Evolutionary conservation across 2,797 vertebrate genomes (phyloP), one percentile per base, ranked within the genome.

Genomic region (Kryptopterus vitreolus): DNA sequence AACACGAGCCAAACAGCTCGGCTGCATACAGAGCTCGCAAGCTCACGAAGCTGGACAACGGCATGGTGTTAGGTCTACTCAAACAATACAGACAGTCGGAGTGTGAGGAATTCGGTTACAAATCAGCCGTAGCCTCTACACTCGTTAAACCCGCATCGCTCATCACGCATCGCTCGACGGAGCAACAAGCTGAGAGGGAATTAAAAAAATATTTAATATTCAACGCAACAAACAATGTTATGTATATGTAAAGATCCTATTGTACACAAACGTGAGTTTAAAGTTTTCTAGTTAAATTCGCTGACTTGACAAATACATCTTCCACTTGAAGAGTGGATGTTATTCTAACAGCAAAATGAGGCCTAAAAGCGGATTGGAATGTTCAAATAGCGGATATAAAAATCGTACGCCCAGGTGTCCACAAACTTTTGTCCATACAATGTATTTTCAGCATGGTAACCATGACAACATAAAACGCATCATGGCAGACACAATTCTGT

Each of bases 1-100:
- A 31, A 68, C 78, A 82, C 79, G 82, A 85, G 86, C 82, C 63
- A 76, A 88, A 79, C 85, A 71, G 69, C 78, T 84, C 68, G 86
- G 86, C 87, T 89, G 82, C 66, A 83, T 85, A 81, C 84, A 87
- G 88, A 90, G 85, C 88, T 91, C 88, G 86, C 88, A 89, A 84
- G 76, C 83, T 84, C 81, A 72, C 78, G 66, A 83, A 88, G 87
- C 85, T 83, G 91, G 89, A 84, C 88, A 88, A 87, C 89, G 90
- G 85, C 86, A 84, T 78, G 79, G 88, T 90, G 92, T 82, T 85
- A 89, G 85, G 81, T 7, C 63, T 85, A 82, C 84, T 85, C 76
- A 90, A 89, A 90, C 86, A 90, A 90, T 92, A 91, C 91, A 89
- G 86, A 87, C 88, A 90, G 86, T 89, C 86, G 87, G n/a, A 63